Evolutionary conservation across 2,888 invertebrate genomes (phyloP).

Genomic region (Isoperla grammatica): DNA sequence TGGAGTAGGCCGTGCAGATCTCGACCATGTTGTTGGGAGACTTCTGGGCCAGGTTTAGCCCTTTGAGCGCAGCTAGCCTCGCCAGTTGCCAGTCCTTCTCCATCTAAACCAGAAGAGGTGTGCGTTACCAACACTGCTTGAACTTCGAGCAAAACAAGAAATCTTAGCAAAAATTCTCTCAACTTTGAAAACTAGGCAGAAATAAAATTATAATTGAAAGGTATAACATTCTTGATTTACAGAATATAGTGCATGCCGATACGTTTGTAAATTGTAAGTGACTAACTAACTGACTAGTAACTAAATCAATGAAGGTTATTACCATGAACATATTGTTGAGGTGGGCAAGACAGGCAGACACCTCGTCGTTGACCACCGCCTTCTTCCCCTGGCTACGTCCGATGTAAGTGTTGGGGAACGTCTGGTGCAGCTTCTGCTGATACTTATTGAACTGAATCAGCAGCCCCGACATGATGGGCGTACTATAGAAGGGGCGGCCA

Average conservation of each 20-base stretch:
- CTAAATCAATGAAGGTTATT: no score
- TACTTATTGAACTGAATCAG: not conserved
- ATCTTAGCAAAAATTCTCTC: no score
- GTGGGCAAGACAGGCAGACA: not conserved
- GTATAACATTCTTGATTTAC: no score
- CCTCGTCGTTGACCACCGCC: not conserved
- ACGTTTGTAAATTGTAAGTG: no score
- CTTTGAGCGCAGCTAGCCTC: slow-evolving; percentile 34
- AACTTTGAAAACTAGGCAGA: no score
- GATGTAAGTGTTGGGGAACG: not conserved
- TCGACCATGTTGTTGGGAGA: slow-evolving; percentile 44
- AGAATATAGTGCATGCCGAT: no score
- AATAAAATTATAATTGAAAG: no score
- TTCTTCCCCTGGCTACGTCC: not conserved
- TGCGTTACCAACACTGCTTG: no score
- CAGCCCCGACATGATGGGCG: not conserved
- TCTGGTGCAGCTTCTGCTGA: not conserved
- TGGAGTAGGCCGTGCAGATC: slow-evolving; percentile 47
- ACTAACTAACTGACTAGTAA: no score
- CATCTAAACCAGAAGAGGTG: no score
- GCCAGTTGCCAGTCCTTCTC: slow-evolving; percentile 38
- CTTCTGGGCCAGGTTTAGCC: slow-evolving; percentile 40
- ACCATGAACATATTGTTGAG: slow-evolving; percentile 6
- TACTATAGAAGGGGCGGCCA: not conserved
- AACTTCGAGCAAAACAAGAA: no score